These are phyloP conservation scores for Caenorhabditis plicata DNA, from an alignment of 2,888 invertebrate species.

Conservation along the genomic window DNA sequence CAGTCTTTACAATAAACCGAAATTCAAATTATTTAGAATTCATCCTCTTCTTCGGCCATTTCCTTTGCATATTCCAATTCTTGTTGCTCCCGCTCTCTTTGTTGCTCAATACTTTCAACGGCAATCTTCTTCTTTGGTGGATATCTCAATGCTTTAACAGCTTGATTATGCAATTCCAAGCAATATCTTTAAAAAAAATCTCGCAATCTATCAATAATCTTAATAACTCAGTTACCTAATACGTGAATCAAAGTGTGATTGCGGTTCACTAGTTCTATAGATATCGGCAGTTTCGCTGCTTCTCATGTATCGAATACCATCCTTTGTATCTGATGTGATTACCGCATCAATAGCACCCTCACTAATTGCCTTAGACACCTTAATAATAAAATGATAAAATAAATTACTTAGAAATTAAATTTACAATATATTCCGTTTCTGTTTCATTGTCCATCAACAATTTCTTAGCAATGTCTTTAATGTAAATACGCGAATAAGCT, in stretches of 20 bases:
- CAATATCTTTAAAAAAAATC: constrained; percentile 76
- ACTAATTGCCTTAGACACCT: constrained; percentile 73
- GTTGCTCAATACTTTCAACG: constrained; percentile 73
- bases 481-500: constrained; percentile 92
- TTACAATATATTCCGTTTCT: constrained; percentile 98
- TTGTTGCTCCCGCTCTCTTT: constrained; percentile 68
- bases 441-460: constrained; percentile 85
- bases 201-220: no score
- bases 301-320: constrained; percentile 76
- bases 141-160: constrained; percentile 96
- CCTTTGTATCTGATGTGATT: constrained; percentile 84
- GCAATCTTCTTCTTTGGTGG: constrained; percentile 98
- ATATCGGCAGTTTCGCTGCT: constrained; percentile 91
- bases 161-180: constrained; percentile 94
- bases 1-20: constrained; percentile 20
- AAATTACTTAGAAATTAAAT: not conserved
- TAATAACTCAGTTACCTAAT: constrained; percentile 69
- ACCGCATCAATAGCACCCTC: constrained; percentile 98
- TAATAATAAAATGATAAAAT: not conserved
- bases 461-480: constrained; percentile 90
- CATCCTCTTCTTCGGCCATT: constrained; percentile 97
- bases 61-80: constrained; percentile 98
- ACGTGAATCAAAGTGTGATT: constrained; percentile 74
- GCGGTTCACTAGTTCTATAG: constrained; percentile 80
- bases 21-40: constrained; percentile 37